These are phyloP conservation scores for Panthera tigris DNA, from an alignment of 2,113 vertebrate genomes.

Conservation along the genomic window DNA sequence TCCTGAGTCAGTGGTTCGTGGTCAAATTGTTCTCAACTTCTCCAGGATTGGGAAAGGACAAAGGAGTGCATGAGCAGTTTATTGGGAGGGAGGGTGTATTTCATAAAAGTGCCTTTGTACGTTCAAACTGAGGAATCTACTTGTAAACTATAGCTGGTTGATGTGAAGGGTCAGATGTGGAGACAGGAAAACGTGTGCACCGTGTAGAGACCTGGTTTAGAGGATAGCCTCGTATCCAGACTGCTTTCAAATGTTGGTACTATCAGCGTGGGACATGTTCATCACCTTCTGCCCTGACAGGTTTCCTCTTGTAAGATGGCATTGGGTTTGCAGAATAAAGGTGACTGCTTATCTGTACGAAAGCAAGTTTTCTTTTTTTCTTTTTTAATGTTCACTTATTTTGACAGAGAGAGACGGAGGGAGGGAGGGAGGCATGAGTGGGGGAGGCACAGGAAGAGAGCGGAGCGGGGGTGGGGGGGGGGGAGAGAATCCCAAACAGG, in stretches of 20 bases:
- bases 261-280: too few relatives aligned
- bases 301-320: background rate
- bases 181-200: too few relatives aligned
- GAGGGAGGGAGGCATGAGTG: too few relatives aligned
- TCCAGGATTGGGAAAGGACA: background rate
- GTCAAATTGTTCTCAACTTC: too few relatives aligned
- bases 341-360: background rate
- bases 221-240: rapidly evolving
- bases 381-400: too few relatives aligned
- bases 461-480: too few relatives aligned
- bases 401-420: too few relatives aligned
- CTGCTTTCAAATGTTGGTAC: background rate
- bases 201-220: background rate
- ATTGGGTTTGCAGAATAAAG: background rate
- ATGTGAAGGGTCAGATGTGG: rapidly evolving
- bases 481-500: too few relatives aligned
- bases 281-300: background rate
- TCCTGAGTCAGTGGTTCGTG: background rate
- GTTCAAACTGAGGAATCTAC: background rate
- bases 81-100: background rate
- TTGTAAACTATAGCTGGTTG: background rate
- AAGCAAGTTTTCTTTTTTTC: background rate
- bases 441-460: too few relatives aligned
- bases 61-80: background rate
- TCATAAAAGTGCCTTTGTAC: background rate